Evolutionary conservation across 2,888 invertebrate genomes (phyloP), one percentile per base, ranked within the genome.

Genomic region (Elaeidobius kamerunicus): DNA sequence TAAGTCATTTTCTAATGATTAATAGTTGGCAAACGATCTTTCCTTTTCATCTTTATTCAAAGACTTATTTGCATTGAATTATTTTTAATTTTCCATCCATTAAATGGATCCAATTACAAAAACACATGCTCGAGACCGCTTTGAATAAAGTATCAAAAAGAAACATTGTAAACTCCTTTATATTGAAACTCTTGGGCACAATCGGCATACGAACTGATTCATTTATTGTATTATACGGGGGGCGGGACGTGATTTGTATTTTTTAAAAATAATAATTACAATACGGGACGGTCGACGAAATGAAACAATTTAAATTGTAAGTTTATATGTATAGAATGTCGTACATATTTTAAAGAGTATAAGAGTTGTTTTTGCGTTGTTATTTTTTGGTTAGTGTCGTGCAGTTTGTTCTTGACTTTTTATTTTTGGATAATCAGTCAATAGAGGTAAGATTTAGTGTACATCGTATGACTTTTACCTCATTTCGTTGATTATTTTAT

Each of bases 271-370:
- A 60, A 43, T 60, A 14, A 42, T 62, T 67, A 35, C 67, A 67
- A 66, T 70, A n/a, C n/a, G 70, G 67, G 67, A 69, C 69, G 68
- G 68, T 68, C 67, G 65, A 64, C 65, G 65, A 67, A n/a, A 62
- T 63, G 68, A 66, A 63, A 69, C 65, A 70, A 65, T 66, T 62
- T 67, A 67, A 63, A 66, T 63, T 67, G 66, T 69, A 70, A 69
- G 68, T 69, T 71, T 69, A 68, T 70, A 62, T 70, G 69, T 68
- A 68, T 64, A 68, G 63, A 68, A 65, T 69, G 70, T 69, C 70
- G 68, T 69, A 69, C 68, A 70, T 70, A 67, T 65, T 28, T n/a
- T 67, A 56, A 61, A 59, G 61, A 61, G 61, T 41, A 30, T 64
- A 54, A 65, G 63, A 67, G 60, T 65, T 65, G 65, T 64, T 67